Evolutionary conservation across 2,797 vertebrate species (phyloP).

Genomic region (Etheostoma perlongum): DNA sequence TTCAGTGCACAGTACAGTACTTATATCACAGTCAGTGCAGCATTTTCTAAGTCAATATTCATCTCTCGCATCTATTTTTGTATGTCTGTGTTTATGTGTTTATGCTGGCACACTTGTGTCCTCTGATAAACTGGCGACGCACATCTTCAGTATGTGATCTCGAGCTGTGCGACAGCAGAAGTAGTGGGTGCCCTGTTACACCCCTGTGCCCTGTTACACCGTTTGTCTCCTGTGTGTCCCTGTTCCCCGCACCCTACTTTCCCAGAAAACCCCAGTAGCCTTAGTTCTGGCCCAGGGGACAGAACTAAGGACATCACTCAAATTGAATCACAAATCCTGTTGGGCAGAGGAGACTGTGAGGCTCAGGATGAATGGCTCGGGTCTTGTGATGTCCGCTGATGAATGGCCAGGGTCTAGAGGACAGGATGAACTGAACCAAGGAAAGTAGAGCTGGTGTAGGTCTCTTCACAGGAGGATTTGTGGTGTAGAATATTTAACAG

Average conservation of each 20-base stretch:
- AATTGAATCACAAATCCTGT: slow-evolving; percentile 83
- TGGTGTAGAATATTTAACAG: not conserved
- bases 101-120: not conserved
- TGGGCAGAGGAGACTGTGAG: slow-evolving; percentile 54
- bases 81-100: not conserved
- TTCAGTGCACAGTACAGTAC: not conserved
- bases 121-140: not conserved
- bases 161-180: slow-evolving; percentile 14
- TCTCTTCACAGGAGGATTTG: slow-evolving; percentile 5
- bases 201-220: slow-evolving; percentile 1
- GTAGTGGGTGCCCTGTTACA: not conserved
- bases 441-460: slow-evolving; percentile 11
- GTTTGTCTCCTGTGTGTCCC: slow-evolving; percentile 14
- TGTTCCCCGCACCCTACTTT: slow-evolving; percentile 29
- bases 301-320: slow-evolving; percentile 72
- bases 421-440: slow-evolving; percentile 44
- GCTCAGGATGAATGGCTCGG: slow-evolving; percentile 63
- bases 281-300: slow-evolving; percentile 39
- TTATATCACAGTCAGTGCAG: not conserved
- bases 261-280: slow-evolving; percentile 32
- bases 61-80: not conserved
- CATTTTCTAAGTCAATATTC: slow-evolving; percentile 2
- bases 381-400: slow-evolving; percentile 67
- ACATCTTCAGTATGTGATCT: slow-evolving; percentile 1
- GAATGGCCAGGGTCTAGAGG: slow-evolving; percentile 52